Base-by-base conservation (phyloP, 2,113 vertebrate genomes). In the Columbina picui region DNA sequence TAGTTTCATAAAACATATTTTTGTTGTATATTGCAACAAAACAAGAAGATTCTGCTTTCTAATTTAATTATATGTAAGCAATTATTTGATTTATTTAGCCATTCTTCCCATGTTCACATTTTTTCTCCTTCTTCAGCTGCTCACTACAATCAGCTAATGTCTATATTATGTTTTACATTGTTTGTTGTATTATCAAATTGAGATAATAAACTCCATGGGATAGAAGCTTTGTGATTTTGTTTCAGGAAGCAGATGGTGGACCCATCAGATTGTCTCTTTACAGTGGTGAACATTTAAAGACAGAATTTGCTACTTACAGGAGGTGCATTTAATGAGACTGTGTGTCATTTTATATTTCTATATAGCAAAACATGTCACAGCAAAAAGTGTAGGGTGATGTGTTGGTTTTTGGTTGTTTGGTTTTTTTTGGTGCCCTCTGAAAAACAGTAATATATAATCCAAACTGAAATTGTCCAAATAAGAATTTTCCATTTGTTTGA, bases 211-310 rank as follows among this genome's bases (percentile, higher is more conserved):
- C 20, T 88, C 34, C 18, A 29, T 69, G 41, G 41, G 27, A 61
- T 8, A 77, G 20, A 64, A 85, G 4, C 1, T 45, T 80, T 95
- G 71, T 77, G 36, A 55, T 73, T 87, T 93, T 87, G 5, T 57
- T 87, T 85, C 59, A 92, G n/a, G 67, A 93, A 95, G 53, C 70
- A 95, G 78, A 93, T 87, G 52, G 60, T 75, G 8, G 2, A 38
- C n/a, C 17, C 91, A 67, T 76, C 75, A 82, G 45, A 76, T n/a
- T 87, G 32, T 49, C 76, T 91, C n/a, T 89, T 86, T 94, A 82
- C 26, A 60, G 9, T 74, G 38, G 39, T 6, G 36, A 32, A 21
- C 29, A 81, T 71, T 79, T 80, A 65, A 85, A 80, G 15, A 57
- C 12, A 60, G 21, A 74, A 75, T 91, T 75, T 89, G 8, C 32